Evolutionary conservation across 2,113 vertebrate species (phyloP), one percentile per base, ranked within the genome.

Genomic region (Epinephelus fuscoguttatus): DNA sequence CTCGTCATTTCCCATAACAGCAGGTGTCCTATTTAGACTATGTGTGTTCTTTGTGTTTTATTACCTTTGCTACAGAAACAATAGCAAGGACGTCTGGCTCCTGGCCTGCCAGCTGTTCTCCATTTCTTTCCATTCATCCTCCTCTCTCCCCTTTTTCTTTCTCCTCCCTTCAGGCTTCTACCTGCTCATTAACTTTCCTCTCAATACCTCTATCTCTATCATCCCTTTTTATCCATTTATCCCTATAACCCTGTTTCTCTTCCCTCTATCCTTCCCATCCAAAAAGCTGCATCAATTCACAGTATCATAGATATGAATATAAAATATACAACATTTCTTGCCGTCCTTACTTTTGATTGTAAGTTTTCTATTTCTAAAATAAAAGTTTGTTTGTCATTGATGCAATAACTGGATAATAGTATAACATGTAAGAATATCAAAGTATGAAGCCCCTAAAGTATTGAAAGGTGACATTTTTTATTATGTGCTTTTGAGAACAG

Each of bases 1-100:
- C 66, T 67, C n/a, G 14, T 57, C 27, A n/a, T 73, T 88, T 88
- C 92, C 77, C 89, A 91, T 30, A 88, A 81, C 78, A 87, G 4
- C 2, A 1, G 9, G 3, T 0, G 0, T 53, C 9, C 81, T 88
- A 74, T 90, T 88, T 89, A 75, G 90, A 75, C 91, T 88, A 84
- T 18, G 42, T 10, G 21, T 23, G 25, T 7, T 57, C 2, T 37
- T 56, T 73, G 17, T 27, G 9, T 59, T 69, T 70, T 8, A 30
- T 18, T 2, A 2, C 13, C 45, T 52, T 40, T 64, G n/a, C 6
- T 70, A 23, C 57, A 8, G 56, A 73, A 70, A 85, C 70, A 55
- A 21, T 11, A 64, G 23, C 77, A 72, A 87, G 69, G 82, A 64
- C 53, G 5, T 60, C 63, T 21, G 53, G 57, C 37, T 69, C 6